Percentiles rank a stretch among this genome's conserved stretches.
Evolutionary conservation across 2,888 invertebrate species (phyloP).

Genomic region (Dermolepida albohirtum): DNA sequence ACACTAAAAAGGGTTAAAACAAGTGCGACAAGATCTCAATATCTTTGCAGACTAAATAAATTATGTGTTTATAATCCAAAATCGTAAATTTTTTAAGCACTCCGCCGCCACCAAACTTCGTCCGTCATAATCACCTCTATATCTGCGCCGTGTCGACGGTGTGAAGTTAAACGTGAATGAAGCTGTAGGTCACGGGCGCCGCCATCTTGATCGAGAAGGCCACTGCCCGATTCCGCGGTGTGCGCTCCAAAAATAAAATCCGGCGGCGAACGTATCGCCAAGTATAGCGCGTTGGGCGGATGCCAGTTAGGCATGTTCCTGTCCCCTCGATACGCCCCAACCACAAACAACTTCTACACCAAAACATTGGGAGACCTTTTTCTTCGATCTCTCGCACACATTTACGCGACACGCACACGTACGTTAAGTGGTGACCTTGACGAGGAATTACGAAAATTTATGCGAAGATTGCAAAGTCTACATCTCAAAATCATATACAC

Average conservation of each 20-base stretch:
- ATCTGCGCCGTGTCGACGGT: slow-evolving; percentile 11
- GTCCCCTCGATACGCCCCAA: slow-evolving; percentile 48
- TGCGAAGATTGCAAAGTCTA: slow-evolving; percentile 5
- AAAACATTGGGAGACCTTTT: slow-evolving; percentile 45
- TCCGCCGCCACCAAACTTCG: background rate
- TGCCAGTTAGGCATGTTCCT: slow-evolving; percentile 73
- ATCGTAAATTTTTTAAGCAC: slow-evolving; percentile 38
- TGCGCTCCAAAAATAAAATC: slow-evolving; percentile 77
- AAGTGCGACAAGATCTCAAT: slow-evolving; percentile 16
- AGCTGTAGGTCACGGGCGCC: slow-evolving; percentile 68
- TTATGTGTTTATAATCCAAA: slow-evolving; percentile 27
- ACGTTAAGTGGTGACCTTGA: slow-evolving; percentile 41
- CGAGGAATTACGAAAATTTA: slow-evolving; percentile 26
- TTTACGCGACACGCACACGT: background rate
- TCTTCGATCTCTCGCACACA: slow-evolving; percentile 2
- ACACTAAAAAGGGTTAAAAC: slow-evolving; percentile 17
- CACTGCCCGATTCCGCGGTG: slow-evolving; percentile 69
- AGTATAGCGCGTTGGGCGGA: slow-evolving; percentile 87
- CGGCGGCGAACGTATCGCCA: slow-evolving; percentile 79
- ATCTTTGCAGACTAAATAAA: slow-evolving; percentile 23
- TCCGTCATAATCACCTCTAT: slow-evolving; percentile 11
- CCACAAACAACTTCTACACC: slow-evolving; percentile 45
- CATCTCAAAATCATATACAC: background rate
- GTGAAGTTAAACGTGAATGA: slow-evolving; percentile 47
- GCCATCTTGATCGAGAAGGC: slow-evolving; percentile 66